Conservation (phyloP, 2,888 invertebrate species). For the Aelia acuminata region DNA sequence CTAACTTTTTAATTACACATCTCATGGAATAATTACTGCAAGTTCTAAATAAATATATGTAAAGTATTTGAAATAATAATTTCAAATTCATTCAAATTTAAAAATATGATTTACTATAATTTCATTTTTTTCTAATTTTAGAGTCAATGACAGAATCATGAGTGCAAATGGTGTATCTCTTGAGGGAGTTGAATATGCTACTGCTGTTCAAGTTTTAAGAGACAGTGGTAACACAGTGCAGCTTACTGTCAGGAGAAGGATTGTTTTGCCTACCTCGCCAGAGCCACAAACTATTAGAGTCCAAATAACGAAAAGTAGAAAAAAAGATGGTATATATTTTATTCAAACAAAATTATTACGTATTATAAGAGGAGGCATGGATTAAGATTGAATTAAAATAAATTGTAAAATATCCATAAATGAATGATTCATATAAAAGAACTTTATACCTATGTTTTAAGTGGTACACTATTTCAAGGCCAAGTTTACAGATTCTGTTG, state of each 20-base stretch:
- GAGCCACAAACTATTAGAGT: conserved; percentile 80
- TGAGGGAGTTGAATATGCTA: conserved; percentile 97
- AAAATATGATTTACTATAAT: background rate
- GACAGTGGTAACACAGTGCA: conserved; percentile 92
- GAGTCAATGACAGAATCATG: conserved; percentile 97
- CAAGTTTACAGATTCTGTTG: no score
- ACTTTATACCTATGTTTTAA: no score
- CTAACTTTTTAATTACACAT: background rate
- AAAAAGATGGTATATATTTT: conserved; percentile 86
- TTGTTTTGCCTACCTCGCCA: conserved; percentile 71
- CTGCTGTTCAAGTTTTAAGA: conserved; percentile 90
- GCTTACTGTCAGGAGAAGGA: conserved; percentile 89
- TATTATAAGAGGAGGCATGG: background rate
- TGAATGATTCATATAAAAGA: no score
- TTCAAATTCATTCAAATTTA: background rate
- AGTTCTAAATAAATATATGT: background rate
- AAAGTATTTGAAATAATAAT: no score
- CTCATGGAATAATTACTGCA: background rate
- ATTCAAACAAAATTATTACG: background rate
- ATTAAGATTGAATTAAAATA: background rate
- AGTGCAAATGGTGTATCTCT: conserved; percentile 96
- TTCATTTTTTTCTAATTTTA: conserved; percentile 70
- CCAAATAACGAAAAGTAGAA: conserved; percentile 90
- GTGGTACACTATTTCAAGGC: no score
- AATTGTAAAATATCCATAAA: background rate